Base-by-base conservation (phyloP, 2,797 vertebrate genomes). In the Oryzias sinensis region DNA sequence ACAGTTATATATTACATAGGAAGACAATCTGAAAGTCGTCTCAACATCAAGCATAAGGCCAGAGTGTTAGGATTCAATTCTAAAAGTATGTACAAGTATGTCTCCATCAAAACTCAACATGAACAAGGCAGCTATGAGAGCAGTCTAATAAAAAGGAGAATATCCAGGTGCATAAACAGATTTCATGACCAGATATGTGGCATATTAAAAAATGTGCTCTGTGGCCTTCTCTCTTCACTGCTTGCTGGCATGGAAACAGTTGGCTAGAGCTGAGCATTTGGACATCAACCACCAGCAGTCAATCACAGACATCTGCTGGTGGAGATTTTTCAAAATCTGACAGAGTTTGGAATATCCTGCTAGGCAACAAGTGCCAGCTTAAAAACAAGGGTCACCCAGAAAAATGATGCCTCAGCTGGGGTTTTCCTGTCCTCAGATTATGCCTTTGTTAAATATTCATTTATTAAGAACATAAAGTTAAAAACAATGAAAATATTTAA, bases 241-340 rank as follows among this genome's bases (percentile, higher is more conserved):
- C 65, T 68, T n/a, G 56, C 78, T 77, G 77, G 81, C 74, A 77
- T 70, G 64, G 59, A 61, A 77, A 81, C 82, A 67, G 63, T 85
- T 86, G 80, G 76, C 81, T 81, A 65, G 70, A 85, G 73, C 57
- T 46, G 65, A 84, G 75, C 77, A 65, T 83, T 84, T 88, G 79
- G 84, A 77, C 51, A 65, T 69, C 72, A 67, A 78, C 77, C 78
- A 83, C 77, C 54, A 77, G 69, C 58, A 72, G 76, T 85, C 87
- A 85, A 79, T 85, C 78, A 81, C 75, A 70, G 48, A 70, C 59
- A 88, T 52, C 72, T 58, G 60, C 74, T 58, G 47, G 33, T 37
- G 33, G 33, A 37, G 33, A 37, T 37, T 11, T 63, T 80, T 80
- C 49, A 68, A 42, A 69, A 64, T 57, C 75, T 76, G 69, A 78